Evolutionary conservation across 2,888 invertebrate species (phyloP), one percentile per base, ranked within the genome.

Genomic region (Melanophora roralis): DNA sequence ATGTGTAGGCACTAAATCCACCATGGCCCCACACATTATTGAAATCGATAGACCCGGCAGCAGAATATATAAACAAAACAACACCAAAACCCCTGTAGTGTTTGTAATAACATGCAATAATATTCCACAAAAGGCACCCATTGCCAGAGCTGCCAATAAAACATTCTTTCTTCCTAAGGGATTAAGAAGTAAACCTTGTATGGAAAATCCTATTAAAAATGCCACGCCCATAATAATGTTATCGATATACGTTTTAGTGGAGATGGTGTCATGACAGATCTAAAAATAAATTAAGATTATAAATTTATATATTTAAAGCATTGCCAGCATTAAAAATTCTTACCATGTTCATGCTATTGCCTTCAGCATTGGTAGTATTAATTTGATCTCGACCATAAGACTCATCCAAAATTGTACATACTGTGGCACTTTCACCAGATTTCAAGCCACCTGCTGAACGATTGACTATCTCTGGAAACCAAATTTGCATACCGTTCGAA

Each of bases 401-500:
- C 9, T 74, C 82, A n/a, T 85, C 84, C 34, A 87, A 79, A 23
- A 86, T 83, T 49, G 84, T 82, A 51, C 87, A 87, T 5, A 88
- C 85, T 0, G 86, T 85, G 1, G 82, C 82, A 2, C 84, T 84
- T 12, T 75, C 78, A 0, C 60, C 64, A 12, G 75, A 78, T 12
- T 49, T 71, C 0, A 74, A 21, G 12, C 79, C 71, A 1, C 75
- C 83, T 0, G 87, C 84, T 0, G 87, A 85, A 23, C 87, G 86
- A 65, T 89, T 89, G 0, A 87, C 86, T 64, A 89, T 89, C 80
- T 89, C 89, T 0, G 89, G 88, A 82, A 86, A 89, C 89, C 90
- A 89, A 40, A 89, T 69, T 40, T 88, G 88, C 85, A 89, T 85
- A 16, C 89, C 89, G 40, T 85, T 86, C 2, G 89, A 89, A 8